Conservation (phyloP, 2,888 invertebrate genomes). For the Coremacera marginata region DNA sequence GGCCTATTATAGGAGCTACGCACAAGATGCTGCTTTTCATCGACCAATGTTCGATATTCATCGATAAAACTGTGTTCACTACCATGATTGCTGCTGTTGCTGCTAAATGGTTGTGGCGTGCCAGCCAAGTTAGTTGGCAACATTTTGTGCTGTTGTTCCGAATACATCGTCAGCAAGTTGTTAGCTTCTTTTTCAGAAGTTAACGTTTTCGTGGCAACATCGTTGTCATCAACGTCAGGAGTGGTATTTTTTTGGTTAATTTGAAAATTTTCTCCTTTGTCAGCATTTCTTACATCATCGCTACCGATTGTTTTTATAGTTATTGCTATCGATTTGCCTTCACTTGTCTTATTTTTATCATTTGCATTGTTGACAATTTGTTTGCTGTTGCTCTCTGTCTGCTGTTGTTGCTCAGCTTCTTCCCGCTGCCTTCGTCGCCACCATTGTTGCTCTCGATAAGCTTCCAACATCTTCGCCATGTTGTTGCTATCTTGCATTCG, state of each 20-base stretch:
- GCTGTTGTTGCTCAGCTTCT: neutral
- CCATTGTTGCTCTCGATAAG: neutral
- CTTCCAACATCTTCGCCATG: neutral
- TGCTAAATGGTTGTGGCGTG: neutral
- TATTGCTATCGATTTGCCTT: neutral
- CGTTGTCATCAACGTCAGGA: neutral
- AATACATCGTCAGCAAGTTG: neutral
- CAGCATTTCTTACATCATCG: neutral
- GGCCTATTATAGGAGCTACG: slow-evolving; percentile 26
- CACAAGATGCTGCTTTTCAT: slow-evolving; percentile 40
- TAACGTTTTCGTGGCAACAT: neutral
- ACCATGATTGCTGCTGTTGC: neutral
- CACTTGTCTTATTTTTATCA: neutral
- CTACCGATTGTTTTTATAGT: slow-evolving; percentile 2
- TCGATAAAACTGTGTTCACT: slow-evolving; percentile 36
- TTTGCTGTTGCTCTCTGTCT: neutral
- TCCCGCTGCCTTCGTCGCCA: neutral
- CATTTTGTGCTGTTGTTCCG: neutral
- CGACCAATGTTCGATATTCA: slow-evolving; percentile 44
- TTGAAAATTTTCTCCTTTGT: neutral
- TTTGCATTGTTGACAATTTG: neutral
- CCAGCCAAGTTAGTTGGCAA: neutral
- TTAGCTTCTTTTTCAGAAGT: neutral
- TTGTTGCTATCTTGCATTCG: neutral
- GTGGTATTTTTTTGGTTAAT: neutral